These are phyloP conservation scores for Aphyosemion australe DNA, from an alignment of 2,113 vertebrate species.

Conservation along the genomic window DNA sequence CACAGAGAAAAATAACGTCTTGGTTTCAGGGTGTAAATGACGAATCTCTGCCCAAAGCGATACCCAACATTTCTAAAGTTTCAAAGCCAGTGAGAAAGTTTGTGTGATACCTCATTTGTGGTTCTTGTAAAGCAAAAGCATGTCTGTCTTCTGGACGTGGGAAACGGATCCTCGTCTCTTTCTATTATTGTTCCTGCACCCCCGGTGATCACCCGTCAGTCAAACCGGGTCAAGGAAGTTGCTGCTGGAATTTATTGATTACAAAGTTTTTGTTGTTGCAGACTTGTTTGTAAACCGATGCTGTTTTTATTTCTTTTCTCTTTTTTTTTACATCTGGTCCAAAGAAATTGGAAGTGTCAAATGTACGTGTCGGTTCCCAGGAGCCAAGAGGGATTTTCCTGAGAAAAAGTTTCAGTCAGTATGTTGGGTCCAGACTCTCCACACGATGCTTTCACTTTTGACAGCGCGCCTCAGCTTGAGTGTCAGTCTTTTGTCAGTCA, in stretches of 20 bases:
- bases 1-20: too few relatives aligned
- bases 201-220: conserved; percentile 44
- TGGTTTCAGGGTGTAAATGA: neutral
- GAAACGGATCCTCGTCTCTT: conserved; percentile 1
- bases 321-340: neutral
- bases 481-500: conserved; percentile 59
- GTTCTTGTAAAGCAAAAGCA: conserved; percentile 21
- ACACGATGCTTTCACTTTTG: conserved; percentile 45
- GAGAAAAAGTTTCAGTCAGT: conserved; percentile 36
- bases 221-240: conserved; percentile 21
- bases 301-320: conserved; percentile 13
- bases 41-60: neutral
- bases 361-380: conserved; percentile 21
- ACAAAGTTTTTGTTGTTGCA: conserved; percentile 11
- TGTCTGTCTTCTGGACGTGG: conserved; percentile 29
- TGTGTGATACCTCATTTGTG: neutral
- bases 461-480: conserved; percentile 47
- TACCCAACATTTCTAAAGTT: neutral
- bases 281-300: conserved; percentile 2
- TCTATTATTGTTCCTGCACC: conserved; percentile 6
- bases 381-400: conserved; percentile 26
- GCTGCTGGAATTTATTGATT: conserved; percentile 18
- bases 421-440: conserved; percentile 22
- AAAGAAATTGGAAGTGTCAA: conserved; percentile 37
- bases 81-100: neutral